phyloP scores from a whole-genome alignment of 2,113 vertebrate species.

The Camelus dromedarius region DNA sequence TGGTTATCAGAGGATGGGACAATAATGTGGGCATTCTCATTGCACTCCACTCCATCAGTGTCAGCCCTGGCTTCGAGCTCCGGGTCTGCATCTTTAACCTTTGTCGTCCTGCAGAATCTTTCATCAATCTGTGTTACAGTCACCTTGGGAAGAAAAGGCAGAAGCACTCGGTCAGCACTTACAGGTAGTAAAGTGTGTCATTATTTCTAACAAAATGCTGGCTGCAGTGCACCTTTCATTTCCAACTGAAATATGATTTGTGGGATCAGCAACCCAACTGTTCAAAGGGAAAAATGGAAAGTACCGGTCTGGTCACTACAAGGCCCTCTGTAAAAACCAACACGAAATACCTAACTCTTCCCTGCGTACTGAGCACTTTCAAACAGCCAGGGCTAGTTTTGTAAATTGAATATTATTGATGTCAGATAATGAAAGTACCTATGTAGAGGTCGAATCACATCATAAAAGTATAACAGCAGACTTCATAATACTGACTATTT shows the following conservation, averaged over 20 bases:
- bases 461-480: constrained; percentile 55
- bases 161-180: constrained; percentile 90
- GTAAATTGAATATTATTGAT: constrained; percentile 66
- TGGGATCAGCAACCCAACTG: constrained; percentile 80
- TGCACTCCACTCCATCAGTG: constrained; percentile 88
- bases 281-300: constrained; percentile 83
- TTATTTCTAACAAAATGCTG: constrained; percentile 89
- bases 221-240: constrained; percentile 85
- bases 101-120: constrained; percentile 86
- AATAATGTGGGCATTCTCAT: constrained; percentile 84
- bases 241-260: constrained; percentile 88
- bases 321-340: constrained; percentile 61
- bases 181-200: constrained; percentile 89
- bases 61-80: constrained; percentile 86
- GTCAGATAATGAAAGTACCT: constrained; percentile 42
- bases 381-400: constrained; percentile 36
- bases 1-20: constrained; percentile 88
- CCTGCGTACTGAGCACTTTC: neutral
- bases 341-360: neutral
- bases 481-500: constrained; percentile 68
- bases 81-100: constrained; percentile 90
- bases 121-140: constrained; percentile 91
- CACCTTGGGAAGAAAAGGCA: constrained; percentile 89
- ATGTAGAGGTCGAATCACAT: constrained; percentile 44
- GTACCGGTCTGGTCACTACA: constrained; percentile 64